Conservation (phyloP, 2,113 vertebrate species). For the Diglossa brunneiventris region DNA sequence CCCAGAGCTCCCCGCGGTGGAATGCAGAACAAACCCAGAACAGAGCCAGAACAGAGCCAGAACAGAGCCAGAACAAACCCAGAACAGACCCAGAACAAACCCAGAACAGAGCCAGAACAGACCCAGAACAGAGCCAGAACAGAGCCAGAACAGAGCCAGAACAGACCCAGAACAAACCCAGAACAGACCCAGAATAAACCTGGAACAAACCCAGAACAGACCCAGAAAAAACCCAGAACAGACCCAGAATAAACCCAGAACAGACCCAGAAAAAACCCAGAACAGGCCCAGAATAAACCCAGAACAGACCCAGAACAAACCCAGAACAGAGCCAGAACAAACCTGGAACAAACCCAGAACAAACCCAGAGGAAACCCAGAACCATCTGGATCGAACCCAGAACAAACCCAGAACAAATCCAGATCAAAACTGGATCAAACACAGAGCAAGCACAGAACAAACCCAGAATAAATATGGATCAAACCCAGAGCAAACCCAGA, state of each 20-base stretch:
- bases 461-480: no score
- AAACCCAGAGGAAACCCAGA: rapidly evolving
- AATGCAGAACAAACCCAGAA: rapidly evolving
- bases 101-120: rapidly evolving
- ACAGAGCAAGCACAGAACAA: rapidly evolving
- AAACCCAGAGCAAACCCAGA: neutral
- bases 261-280: no score
- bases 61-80: rapidly evolving
- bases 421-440: rapidly evolving
- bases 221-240: rapidly evolving
- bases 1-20: neutral
- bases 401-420: rapidly evolving
- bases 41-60: rapidly evolving
- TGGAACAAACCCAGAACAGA: no score
- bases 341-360: rapidly evolving
- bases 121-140: rapidly evolving
- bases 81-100: rapidly evolving
- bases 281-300: no score
- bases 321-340: no score
- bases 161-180: no score
- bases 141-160: no score
- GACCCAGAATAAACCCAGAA: no score
- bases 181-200: no score
- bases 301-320: no score
- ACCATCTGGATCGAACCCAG: no score